Evolutionary conservation across 2,888 invertebrate genomes (phyloP), one percentile per base, ranked within the genome.

Genomic region (Drosophila recens): DNA sequence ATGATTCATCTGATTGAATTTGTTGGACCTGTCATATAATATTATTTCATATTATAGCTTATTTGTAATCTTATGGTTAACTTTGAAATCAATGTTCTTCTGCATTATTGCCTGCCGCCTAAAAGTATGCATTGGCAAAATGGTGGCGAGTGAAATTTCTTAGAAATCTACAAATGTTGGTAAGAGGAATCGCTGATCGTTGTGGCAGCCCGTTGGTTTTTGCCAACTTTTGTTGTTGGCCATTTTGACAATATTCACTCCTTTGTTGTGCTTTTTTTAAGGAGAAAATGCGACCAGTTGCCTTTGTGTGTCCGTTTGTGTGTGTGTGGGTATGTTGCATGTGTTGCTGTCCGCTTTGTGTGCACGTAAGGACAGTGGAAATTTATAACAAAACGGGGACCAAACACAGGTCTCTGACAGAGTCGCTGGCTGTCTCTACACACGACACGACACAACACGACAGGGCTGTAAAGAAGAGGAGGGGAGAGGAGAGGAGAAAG

Each of bases 251-350:
- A 72, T 80, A 30, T 67, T 54, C 53, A 33, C 58, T 63, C 36
- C 67, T 57, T 73, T 81, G 82, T 82, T 76, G 68, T 69, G 38
- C 67, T 57, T 67, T 72, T 75, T 75, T 34, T 56, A 48, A 20
- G 30, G 20, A 20, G 15, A 62, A 59, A 59, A 59, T 51, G 63
- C 48, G 27, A 30, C 40, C 54, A 34, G 61, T 61, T 40, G 34
- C 53, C 53, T 42, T 43, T 65, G 49, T 66, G 49, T 51, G 51
- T 45, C 36, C 38, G 27, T 40, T 13, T 54, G 38, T 43, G 62
- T 57, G 38, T 36, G 33, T 36, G 40, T 56, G 56, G 15, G 17
- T 38, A 13, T 40, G 11, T 20, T 10, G n/a, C 15, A 54, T 64
- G 38, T 57, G 43, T 57, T 57, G 53, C 48, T 63, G 78, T 48